Conservation (phyloP, 2,888 invertebrate genomes). For the Eupsilia transversa region DNA sequence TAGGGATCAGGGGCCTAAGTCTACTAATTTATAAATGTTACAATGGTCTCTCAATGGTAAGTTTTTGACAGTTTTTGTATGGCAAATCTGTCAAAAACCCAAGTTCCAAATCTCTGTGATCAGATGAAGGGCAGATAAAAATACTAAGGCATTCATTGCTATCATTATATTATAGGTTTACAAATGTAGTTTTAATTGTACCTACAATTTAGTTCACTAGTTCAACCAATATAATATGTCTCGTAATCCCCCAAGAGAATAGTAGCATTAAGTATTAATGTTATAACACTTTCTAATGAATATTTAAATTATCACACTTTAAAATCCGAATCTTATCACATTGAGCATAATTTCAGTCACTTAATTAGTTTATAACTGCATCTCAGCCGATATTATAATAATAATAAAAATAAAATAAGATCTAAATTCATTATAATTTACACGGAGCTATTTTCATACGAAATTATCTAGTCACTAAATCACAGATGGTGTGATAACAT, state of each 20-base stretch:
- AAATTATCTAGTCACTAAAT: conserved; percentile 67
- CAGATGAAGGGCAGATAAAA: neutral
- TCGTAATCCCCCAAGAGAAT: neutral
- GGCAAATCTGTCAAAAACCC: no score
- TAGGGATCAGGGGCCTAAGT: no score
- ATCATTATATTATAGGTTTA: neutral
- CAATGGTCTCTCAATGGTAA: no score
- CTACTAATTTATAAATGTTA: no score
- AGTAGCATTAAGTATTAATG: conserved; percentile 28
- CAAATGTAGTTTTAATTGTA: neutral
- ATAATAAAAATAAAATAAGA: conserved; percentile 53
- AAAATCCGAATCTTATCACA: conserved; percentile 41
- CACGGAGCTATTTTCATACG: conserved; percentile 66
- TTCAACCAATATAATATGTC: neutral
- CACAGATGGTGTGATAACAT: conserved; percentile 69
- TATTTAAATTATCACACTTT: conserved; percentile 23
- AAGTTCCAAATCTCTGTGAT: neutral
- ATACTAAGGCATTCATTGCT: neutral
- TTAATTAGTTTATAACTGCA: conserved; percentile 49
- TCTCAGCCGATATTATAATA: conserved; percentile 49
- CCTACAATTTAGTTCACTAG: neutral
- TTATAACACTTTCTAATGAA: conserved; percentile 45
- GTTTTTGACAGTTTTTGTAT: neutral
- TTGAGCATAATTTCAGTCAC: conserved; percentile 43
- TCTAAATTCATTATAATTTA: conserved; percentile 57